phyloP scores from a whole-genome alignment of 2,797 vertebrate species.

The Darevskia nairensis region DNA sequence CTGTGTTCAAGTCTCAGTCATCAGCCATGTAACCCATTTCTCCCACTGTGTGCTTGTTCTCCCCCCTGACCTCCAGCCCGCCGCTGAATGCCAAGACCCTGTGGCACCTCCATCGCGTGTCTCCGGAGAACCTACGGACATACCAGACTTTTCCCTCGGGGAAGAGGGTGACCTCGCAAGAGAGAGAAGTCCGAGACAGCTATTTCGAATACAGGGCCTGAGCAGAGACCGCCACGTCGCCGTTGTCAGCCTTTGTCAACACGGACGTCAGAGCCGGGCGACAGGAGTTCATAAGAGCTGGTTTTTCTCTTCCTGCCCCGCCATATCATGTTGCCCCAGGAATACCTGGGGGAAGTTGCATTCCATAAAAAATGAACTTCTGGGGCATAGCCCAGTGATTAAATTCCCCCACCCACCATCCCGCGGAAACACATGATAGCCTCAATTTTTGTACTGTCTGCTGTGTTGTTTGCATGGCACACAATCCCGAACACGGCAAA shows the following conservation, averaged over 20 bases:
- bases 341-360: not conserved
- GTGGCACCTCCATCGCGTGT: conserved; percentile 61
- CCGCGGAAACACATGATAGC: no score
- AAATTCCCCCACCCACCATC: no score
- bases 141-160: conserved; percentile 69
- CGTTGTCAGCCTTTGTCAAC: fast-evolving
- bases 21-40: not conserved
- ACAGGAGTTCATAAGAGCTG: not conserved
- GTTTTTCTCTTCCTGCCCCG: not conserved
- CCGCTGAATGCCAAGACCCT: conserved; percentile 34
- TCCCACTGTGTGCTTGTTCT: not conserved
- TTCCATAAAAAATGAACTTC: not conserved
- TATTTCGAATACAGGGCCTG: conserved; percentile 64
- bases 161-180: conserved; percentile 63
- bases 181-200: conserved; percentile 57
- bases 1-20: no score
- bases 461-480: no score
- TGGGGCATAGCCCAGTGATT: not conserved
- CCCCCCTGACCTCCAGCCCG: conserved; percentile 55
- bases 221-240: fast-evolving
- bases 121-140: conserved; percentile 46
- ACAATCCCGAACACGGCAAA: no score
- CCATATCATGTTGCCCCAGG: not conserved
- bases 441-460: not conserved
- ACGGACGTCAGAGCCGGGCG: fast-evolving